A percentile compares a stretch with the other conserved stretches of the same genome.
Evolutionary conservation across 1,140 invertebrate genomes (phyloP).

Genomic region (Semibalanus balanoides): DNA sequence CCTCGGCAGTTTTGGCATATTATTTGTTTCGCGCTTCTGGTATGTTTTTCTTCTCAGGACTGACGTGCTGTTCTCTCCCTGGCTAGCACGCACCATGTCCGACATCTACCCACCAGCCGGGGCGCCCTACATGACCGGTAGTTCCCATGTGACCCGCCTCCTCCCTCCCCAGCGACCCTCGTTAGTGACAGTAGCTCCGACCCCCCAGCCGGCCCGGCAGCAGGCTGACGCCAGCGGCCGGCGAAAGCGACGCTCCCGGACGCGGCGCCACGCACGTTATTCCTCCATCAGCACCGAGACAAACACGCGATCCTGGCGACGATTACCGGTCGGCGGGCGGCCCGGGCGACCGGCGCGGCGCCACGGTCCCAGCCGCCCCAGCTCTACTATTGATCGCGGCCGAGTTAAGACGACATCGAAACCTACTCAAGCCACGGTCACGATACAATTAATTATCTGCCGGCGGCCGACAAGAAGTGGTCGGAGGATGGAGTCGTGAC

Average conservation of each 20-base stretch:
- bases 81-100: too few relatives aligned
- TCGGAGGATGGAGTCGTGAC: not conserved
- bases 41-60: too few relatives aligned
- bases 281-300: not conserved
- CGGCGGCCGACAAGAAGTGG: not conserved
- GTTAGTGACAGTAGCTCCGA: too few relatives aligned
- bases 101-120: too few relatives aligned
- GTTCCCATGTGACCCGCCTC: too few relatives aligned
- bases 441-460: not conserved
- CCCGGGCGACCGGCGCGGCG: too few relatives aligned
- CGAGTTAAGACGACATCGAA: not conserved
- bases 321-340: not conserved
- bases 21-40: too few relatives aligned
- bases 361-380: not conserved
- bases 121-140: too few relatives aligned
- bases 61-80: too few relatives aligned
- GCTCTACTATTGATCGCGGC: not conserved
- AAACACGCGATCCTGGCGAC: not conserved
- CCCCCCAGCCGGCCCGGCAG: not conserved
- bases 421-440: not conserved
- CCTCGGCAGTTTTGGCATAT: too few relatives aligned
- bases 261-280: not conserved
- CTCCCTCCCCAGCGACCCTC: too few relatives aligned
- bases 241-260: not conserved
- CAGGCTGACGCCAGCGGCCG: too few relatives aligned